phyloP scores from a whole-genome alignment of 2,888 invertebrate genomes.

The Perizoma flavofasciatum region DNA sequence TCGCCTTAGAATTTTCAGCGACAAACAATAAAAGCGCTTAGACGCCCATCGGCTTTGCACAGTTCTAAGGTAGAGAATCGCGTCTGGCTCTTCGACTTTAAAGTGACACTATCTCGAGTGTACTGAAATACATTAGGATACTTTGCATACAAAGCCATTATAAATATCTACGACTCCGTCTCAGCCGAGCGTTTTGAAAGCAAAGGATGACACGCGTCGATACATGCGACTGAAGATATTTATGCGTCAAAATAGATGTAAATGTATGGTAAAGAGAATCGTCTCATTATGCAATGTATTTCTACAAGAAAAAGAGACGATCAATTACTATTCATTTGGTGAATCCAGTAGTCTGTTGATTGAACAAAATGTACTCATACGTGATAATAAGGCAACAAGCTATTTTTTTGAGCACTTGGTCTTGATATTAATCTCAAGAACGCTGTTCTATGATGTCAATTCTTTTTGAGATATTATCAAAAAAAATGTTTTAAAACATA shows the following conservation, averaged over 20 bases:
- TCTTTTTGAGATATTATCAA: slow-evolving; percentile 21
- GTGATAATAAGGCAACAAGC: slow-evolving; percentile 7
- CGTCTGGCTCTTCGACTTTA: slow-evolving; percentile 50
- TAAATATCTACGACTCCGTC: slow-evolving; percentile 76
- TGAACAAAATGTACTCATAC: slow-evolving; percentile 36
- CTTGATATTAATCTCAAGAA: no score
- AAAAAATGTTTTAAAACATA: slow-evolving; percentile 24
- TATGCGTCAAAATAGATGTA: slow-evolving; percentile 69
- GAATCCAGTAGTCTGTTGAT: slow-evolving; percentile 47
- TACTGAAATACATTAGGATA: slow-evolving; percentile 69
- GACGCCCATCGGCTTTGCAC: slow-evolving; percentile 48
- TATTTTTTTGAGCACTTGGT: slow-evolving; percentile 18
- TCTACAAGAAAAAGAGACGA: slow-evolving; percentile 49
- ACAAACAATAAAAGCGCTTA: slow-evolving; percentile 50
- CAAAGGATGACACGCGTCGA: slow-evolving; percentile 74
- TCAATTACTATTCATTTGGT: slow-evolving; percentile 42
- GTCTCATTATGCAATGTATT: slow-evolving; percentile 61
- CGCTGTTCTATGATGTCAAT: no score
- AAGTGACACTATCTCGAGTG: slow-evolving; percentile 59
- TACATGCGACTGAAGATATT: slow-evolving; percentile 59
- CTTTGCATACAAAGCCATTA: slow-evolving; percentile 83
- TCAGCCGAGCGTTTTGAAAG: slow-evolving; percentile 70
- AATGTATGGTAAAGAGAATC: slow-evolving; percentile 72
- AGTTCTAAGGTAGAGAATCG: slow-evolving; percentile 64
- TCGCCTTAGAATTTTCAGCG: slow-evolving; percentile 46